Evolutionary conservation across 2,113 vertebrate species (phyloP), one percentile per base, ranked within the genome.

Genomic region (Petroica traversi): DNA sequence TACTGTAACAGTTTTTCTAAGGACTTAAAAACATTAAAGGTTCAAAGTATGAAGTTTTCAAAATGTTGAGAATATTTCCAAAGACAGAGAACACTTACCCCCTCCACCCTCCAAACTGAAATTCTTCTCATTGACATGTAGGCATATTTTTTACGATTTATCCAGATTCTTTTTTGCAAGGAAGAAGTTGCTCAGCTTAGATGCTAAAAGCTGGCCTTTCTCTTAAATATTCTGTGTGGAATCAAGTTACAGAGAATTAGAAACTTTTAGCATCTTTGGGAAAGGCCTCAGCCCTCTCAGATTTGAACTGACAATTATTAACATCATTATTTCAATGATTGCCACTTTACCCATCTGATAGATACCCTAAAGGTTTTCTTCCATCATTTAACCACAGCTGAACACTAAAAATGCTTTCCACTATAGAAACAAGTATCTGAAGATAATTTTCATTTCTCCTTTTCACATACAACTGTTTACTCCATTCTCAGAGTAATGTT

Each of bases 391-490:
- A 64, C 55, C 20, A 13, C 69, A 87, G 55, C 74, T 79, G 79
- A 52, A 85, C 14, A n/a, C 82, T 66, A 88, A 38, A 80, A 71
- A 73, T 73, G 45, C 58, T 91, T 93, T 69, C 31, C 25, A 11
- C 67, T 73, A 40, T 81, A 64, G 29, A 46, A 91, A 59, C 71
- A 66, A 63, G 43, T 49, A 15, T 62, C 59, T 63, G 80, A 85
- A 88, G 72, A 41, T 40, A 3, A 48, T 61, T 73, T 89, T 88
- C 94, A 69, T 74, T 94, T 95, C 95, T 96, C 67, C 61, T 90
- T 75, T 90, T 63, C 72, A 72, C 2, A 1, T 90, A 68, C 57
- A 80, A 96, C 79, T 94, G 92, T 88, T 96, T 86, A 71, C 31
- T 88, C 45, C 57, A 77, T 92, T 95, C 76, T 93, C 79, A 86